Evolutionary conservation across 2,888 invertebrate species (phyloP).

Genomic region (Anticlea derivata): DNA sequence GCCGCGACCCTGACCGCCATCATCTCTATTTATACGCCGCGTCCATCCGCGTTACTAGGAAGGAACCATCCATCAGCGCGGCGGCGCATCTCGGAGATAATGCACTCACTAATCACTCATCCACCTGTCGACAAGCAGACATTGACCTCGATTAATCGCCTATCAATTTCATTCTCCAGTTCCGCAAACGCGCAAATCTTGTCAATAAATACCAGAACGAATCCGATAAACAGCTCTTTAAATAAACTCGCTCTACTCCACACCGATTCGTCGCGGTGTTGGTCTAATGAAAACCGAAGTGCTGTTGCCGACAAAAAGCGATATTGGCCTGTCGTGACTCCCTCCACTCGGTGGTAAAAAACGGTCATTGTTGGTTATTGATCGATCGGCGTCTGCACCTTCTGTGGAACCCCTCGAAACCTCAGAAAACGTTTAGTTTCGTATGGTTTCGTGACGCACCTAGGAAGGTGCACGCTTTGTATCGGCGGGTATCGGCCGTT

Average conservation of each 20-base stretch:
- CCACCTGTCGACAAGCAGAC: neutral
- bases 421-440: neutral
- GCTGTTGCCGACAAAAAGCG: constrained; percentile 17
- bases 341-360: constrained; percentile 11
- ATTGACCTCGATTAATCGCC: neutral
- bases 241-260: constrained; percentile 16
- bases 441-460: neutral
- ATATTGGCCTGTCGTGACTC: constrained; percentile 28
- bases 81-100: neutral
- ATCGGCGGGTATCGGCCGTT: neutral
- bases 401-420: constrained; percentile 1
- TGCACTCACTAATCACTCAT: neutral
- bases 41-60: constrained; percentile 18
- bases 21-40: constrained; percentile 61
- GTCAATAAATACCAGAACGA: constrained; percentile 21
- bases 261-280: constrained; percentile 17
- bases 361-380: constrained; percentile 2
- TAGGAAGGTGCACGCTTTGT: too few species aligned
- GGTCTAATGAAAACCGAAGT: constrained; percentile 20
- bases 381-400: constrained; percentile 3
- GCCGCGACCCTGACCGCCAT: constrained; percentile 59
- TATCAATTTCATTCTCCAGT: constrained; percentile 1
- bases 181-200: constrained; percentile 4
- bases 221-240: constrained; percentile 21
- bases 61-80: neutral